These are phyloP conservation scores for Pseudocheirus occidentalis DNA, from an alignment of 2,797 vertebrate species.

Conservation along the genomic window DNA sequence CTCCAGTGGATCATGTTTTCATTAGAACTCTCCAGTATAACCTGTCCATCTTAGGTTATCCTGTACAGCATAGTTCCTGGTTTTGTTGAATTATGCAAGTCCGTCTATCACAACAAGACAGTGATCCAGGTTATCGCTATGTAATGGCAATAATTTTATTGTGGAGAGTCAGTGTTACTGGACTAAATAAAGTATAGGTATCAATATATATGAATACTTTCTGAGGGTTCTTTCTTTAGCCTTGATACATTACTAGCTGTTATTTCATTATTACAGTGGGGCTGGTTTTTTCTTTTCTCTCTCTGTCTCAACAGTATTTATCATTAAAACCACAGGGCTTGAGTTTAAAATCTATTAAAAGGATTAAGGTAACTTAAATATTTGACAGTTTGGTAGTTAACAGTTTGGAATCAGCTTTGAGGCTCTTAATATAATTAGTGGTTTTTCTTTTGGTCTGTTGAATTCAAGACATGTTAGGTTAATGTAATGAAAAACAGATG, in stretches of 20 bases:
- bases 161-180: constrained; percentile 23
- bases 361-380: constrained; percentile 71
- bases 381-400: constrained; percentile 73
- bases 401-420: constrained; percentile 71
- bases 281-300: neutral
- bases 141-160: constrained; percentile 5
- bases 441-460: constrained; percentile 75
- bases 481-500: constrained; percentile 77
- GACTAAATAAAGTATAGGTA: neutral
- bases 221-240: constrained; percentile 28
- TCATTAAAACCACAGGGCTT: constrained; percentile 45
- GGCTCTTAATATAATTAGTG: constrained; percentile 73
- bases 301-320: neutral
- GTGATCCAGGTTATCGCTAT: constrained; percentile 13
- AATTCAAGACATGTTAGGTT: constrained; percentile 76
- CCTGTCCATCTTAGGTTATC: neutral
- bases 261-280: constrained; percentile 35
- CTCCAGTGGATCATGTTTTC: neutral
- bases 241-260: constrained; percentile 18
- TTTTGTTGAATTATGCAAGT: neutral
- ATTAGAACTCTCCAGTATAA: neutral
- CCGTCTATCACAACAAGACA: neutral
- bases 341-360: constrained; percentile 63
- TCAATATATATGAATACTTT: neutral
- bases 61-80: neutral